Evolutionary conservation across 2,888 invertebrate species (phyloP).

Genomic region (Brachynemurus nebulosus): DNA sequence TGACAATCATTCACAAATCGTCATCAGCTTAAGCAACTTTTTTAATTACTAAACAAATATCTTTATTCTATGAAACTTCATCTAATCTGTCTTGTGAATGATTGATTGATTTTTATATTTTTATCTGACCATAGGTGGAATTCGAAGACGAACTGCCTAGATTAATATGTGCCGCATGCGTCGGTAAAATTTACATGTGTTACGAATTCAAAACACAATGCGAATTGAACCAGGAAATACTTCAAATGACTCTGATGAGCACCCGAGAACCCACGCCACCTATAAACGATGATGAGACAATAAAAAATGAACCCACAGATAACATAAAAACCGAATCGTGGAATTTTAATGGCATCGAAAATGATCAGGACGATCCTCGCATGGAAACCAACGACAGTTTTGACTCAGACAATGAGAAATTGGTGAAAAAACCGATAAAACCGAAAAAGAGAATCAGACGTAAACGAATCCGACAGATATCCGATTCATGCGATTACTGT

Average conservation of each 20-base stretch:
- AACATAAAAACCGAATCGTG: too few relatives aligned
- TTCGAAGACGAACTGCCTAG: background rate
- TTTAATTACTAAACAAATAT: too few relatives aligned
- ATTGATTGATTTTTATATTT: slow-evolving; percentile 1
- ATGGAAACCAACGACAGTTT: too few relatives aligned
- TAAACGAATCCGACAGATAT: background rate
- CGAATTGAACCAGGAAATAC: background rate
- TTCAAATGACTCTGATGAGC: background rate
- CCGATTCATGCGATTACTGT: background rate
- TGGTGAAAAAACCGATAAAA: too few relatives aligned
- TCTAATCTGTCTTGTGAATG: background rate
- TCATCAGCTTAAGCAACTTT: too few relatives aligned
- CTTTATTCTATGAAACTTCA: too few relatives aligned
- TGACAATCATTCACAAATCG: too few relatives aligned
- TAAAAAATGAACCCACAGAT: background rate
- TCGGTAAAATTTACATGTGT: background rate
- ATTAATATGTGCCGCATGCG: background rate
- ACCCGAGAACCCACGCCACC: background rate
- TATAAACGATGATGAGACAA: background rate
- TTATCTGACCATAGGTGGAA: background rate
- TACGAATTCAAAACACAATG: background rate
- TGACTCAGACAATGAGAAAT: too few relatives aligned
- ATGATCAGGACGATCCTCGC: too few relatives aligned
- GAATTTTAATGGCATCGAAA: too few relatives aligned
- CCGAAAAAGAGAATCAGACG: background rate